Evolutionary conservation across 2,113 vertebrate genomes (phyloP), one percentile per base, ranked within the genome.

Genomic region (Zosterops borbonicus): DNA sequence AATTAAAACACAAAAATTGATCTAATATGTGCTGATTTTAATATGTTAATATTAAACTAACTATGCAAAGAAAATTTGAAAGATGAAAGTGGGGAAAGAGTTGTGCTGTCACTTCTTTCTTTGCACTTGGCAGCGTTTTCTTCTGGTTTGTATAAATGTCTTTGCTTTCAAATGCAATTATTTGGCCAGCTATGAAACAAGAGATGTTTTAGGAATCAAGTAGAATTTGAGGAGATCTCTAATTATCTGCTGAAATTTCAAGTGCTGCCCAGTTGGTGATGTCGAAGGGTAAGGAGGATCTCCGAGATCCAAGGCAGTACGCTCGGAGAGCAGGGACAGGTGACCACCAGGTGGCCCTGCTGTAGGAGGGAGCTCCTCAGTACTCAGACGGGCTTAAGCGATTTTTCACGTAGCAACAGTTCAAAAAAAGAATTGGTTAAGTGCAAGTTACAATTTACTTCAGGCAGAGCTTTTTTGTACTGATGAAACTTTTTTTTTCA

Each of bases 371-470:
- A 64, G 12, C 28, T 35, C 6, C 2, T 37, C 24, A 5, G 37
- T 27, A 2, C 35, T 27, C 42, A 1, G 14, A 8, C 12, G 9
- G 2, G 14, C 18, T 75, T 4, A 5, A 0, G 2, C 18, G 9
- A 8, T 19, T 58, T 65, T 65, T 75, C 31, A 13, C 0, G 0
- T 28, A 37, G 7, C 17, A 37, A 2, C 56, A 35, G 8, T 44
- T 44, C 9, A 12, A 63, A 91, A 91, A 9, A 91, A 9, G 9
- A 59, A 49, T 4, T 20, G 37, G 4, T 58, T 8, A 76, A 64
- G 9, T n/a, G 41, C 58, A 67, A 49, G 17, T 58, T 83, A 12
- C 14, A 41, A 0, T 21, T 83, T 53, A 16, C 18, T 79, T 41
- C 10, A 60, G 22, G 33, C 60, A 50, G 39, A 58, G 12, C 15